These are phyloP conservation scores for Blastomussa wellsi DNA, from an alignment of 92 coral and sea anemone species.

Conservation along the genomic window DNA sequence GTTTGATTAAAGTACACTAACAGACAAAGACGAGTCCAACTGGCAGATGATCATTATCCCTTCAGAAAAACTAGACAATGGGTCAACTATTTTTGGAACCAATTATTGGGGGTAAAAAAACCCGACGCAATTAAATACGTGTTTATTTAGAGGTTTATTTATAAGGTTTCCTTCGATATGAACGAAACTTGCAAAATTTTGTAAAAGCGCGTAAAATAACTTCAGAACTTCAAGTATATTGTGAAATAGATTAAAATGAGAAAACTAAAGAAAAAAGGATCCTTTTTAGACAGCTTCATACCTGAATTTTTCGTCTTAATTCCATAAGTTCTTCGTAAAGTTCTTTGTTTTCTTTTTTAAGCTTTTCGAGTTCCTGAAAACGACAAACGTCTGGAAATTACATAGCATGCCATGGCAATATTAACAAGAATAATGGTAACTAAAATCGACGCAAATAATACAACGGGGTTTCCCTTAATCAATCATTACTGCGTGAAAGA, in stretches of 20 bases:
- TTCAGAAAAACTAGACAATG: neutral
- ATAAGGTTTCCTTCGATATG: neutral
- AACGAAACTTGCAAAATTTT: neutral
- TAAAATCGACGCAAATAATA: neutral
- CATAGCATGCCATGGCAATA: neutral
- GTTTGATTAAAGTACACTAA: neutral
- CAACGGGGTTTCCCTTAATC: neutral
- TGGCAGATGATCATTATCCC: neutral
- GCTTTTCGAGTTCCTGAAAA: constrained; percentile 78
- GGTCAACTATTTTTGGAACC: neutral
- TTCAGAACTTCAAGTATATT: neutral
- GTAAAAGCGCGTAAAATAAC: neutral
- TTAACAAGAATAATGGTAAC: neutral
- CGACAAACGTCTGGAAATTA: neutral
- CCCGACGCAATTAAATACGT: neutral
- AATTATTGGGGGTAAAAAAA: neutral
- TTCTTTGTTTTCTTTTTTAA: constrained; percentile 74
- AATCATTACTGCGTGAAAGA: neutral
- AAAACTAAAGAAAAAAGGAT: neutral
- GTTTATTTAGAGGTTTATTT: neutral
- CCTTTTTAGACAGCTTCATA: neutral
- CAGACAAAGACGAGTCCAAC: neutral
- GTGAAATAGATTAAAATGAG: neutral
- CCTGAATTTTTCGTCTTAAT: constrained; percentile 47
- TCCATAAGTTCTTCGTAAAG: constrained; percentile 84